Conservation (phyloP, 2,797 vertebrate species). For the Gymnothorax javanicus region DNA sequence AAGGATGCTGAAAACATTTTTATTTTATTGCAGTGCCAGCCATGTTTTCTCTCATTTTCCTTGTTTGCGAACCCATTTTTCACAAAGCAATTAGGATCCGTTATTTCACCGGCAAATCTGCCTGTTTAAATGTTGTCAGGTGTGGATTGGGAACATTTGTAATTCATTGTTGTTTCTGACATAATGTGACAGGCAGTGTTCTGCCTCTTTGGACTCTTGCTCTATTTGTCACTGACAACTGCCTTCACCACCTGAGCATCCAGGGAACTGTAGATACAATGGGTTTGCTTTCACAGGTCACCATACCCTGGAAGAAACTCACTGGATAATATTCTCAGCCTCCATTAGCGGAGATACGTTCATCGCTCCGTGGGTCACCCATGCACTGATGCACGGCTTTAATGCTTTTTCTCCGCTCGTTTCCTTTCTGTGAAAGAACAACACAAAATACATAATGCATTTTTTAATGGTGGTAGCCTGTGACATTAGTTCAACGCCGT, state of each 20-base stretch:
- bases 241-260: not conserved
- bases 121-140: not conserved
- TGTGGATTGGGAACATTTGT: not conserved
- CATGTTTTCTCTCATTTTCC: not conserved
- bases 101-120: not conserved
- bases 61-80: not conserved
- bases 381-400: not conserved
- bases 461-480: not conserved
- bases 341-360: not conserved
- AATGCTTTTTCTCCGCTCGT: not conserved
- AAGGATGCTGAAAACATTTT: no score
- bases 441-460: not conserved
- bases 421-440: not conserved
- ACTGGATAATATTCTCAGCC: not conserved
- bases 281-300: not conserved
- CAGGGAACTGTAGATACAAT: no score
- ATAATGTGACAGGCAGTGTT: not conserved
- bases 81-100: not conserved
- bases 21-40: not conserved
- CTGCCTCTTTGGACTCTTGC: not conserved
- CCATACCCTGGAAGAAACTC: not conserved
- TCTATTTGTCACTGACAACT: not conserved
- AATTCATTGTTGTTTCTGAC: constrained; percentile 8
- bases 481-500: not conserved
- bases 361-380: not conserved